phyloP scores from a whole-genome alignment of 2,888 invertebrate species.

The Anticlea derivata region DNA sequence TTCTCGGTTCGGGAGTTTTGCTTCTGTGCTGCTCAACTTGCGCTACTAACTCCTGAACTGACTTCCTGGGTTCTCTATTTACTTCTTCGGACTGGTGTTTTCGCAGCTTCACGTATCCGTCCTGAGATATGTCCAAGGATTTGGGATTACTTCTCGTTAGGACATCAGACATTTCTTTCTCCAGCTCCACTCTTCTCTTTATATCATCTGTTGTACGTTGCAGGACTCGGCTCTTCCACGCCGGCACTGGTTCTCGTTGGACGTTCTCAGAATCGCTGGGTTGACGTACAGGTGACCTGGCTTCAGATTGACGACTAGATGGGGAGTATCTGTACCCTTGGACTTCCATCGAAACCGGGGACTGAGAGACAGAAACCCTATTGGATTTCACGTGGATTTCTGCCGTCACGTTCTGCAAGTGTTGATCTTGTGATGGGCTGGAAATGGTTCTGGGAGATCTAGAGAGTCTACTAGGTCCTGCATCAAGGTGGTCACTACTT shows the following conservation, averaged over 20 bases:
- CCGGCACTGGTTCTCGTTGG: slow-evolving; percentile 50
- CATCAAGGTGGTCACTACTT: slow-evolving; percentile 73
- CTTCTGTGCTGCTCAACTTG: slow-evolving; percentile 82
- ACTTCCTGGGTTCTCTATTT: slow-evolving; percentile 74
- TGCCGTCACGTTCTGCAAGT: slow-evolving; percentile 69
- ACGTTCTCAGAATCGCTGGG: slow-evolving; percentile 57
- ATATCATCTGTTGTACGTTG: slow-evolving; percentile 78
- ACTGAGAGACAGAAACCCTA: slow-evolving; percentile 67
- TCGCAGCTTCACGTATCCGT: slow-evolving; percentile 76
- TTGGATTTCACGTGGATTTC: slow-evolving; percentile 77
- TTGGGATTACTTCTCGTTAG: slow-evolving; percentile 57
- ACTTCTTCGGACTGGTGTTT: slow-evolving; percentile 64
- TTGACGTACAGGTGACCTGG: slow-evolving; percentile 61
- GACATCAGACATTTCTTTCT: slow-evolving; percentile 70
- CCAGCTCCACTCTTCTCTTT: slow-evolving; percentile 65
- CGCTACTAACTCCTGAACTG: slow-evolving; percentile 86
- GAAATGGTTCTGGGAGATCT: slow-evolving; percentile 56
- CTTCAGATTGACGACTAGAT: slow-evolving; percentile 64
- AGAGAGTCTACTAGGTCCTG: slow-evolving; percentile 61
- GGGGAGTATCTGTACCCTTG: slow-evolving; percentile 60
- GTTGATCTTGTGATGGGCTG: slow-evolving; percentile 42
- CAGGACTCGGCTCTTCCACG: slow-evolving; percentile 77
- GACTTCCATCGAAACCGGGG: slow-evolving; percentile 66
- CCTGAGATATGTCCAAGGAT: slow-evolving; percentile 75
- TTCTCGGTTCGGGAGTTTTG: slow-evolving; percentile 67